A percentile compares a stretch with the other conserved stretches of the same genome.
phyloP scores from a whole-genome alignment of 2,113 vertebrate genomes.

The Falco punctatus region DNA sequence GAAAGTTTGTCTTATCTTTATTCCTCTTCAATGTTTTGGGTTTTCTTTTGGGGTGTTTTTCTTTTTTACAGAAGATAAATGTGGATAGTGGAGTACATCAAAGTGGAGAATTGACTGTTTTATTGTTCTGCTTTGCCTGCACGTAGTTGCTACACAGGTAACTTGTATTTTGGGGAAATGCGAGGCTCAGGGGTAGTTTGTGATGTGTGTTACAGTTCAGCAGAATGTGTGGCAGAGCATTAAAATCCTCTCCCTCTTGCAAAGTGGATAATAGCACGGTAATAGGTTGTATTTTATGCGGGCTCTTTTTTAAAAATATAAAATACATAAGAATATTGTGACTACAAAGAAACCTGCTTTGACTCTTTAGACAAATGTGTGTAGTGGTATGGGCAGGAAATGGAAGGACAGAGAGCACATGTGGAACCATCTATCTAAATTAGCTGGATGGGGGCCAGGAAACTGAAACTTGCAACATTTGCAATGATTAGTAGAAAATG shows the following conservation, averaged over 20 bases:
- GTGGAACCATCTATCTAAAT: conserved; percentile 57
- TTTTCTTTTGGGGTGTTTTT: neutral
- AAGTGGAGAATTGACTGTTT: neutral
- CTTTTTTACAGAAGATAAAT: neutral
- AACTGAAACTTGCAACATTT: conserved; percentile 20
- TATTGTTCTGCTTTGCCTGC: neutral
- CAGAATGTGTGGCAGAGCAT: neutral
- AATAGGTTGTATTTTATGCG: neutral
- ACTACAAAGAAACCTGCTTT: conserved; percentile 14
- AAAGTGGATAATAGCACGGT: neutral
- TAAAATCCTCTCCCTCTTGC: neutral
- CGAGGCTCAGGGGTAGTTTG: neutral
- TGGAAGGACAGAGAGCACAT: conserved; percentile 53
- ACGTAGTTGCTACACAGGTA: neutral
- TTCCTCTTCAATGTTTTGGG: neutral
- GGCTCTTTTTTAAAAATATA: neutral
- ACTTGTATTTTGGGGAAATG: neutral
- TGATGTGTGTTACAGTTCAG: accelerated
- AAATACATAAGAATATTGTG: neutral
- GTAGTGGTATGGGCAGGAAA: conserved; percentile 6
- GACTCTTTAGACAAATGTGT: conserved; percentile 34
- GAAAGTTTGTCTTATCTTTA: neutral
- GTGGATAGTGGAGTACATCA: neutral
- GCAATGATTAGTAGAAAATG: conserved; percentile 11
- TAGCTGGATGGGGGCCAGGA: conserved; percentile 46